Conservation (phyloP, 1,140 invertebrate genomes). For the Paraescarpia echinospica region DNA sequence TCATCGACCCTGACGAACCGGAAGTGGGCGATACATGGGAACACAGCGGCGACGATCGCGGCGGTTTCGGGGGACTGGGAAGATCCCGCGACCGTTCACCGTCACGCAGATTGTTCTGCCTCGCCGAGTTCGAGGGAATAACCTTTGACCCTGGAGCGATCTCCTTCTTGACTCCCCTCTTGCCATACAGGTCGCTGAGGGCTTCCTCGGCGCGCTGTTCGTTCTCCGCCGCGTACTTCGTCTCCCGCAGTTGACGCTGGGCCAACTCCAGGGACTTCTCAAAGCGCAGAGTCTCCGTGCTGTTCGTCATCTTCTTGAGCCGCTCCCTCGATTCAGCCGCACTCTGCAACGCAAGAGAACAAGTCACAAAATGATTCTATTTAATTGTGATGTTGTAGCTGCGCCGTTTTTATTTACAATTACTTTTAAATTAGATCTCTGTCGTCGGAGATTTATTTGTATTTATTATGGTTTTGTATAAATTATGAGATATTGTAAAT, state of each 20-base stretch:
- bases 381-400: not conserved
- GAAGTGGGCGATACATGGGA: not conserved
- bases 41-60: not conserved
- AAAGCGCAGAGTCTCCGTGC: constrained; percentile 44
- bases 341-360: not conserved
- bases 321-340: constrained; percentile 35
- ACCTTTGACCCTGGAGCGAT: not conserved
- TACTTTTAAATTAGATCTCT: too few relatives aligned
- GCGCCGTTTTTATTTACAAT: too few relatives aligned
- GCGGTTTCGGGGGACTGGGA: not conserved
- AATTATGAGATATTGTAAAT: too few relatives aligned
- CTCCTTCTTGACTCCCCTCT: not conserved
- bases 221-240: constrained; percentile 17
- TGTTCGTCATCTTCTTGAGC: constrained; percentile 41
- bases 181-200: constrained; percentile 5
- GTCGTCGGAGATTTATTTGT: too few relatives aligned
- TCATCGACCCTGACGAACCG: not conserved
- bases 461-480: too few relatives aligned
- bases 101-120: not conserved
- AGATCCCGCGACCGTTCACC: not conserved
- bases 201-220: constrained; percentile 10
- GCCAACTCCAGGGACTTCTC: constrained; percentile 46
- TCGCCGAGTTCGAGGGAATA: not conserved
- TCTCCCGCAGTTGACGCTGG: constrained; percentile 24
- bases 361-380: not conserved